Base-by-base conservation (phyloP, 2,888 invertebrate species). In the Agrotis clavis region DNA sequence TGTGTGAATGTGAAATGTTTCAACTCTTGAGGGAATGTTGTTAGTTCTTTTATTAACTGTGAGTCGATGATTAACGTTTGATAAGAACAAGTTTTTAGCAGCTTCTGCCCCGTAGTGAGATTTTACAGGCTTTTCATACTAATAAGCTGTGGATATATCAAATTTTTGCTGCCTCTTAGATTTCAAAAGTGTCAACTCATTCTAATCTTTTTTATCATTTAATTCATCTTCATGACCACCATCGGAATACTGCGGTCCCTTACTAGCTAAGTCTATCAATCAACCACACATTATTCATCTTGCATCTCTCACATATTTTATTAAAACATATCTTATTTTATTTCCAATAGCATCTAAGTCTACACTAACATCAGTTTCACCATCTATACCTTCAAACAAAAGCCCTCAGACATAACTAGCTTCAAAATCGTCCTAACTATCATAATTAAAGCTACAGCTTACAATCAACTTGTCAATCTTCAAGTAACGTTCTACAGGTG, bases 401-500 rank as follows among this genome's bases (percentile, higher is more conserved):
- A 62, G 1, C 18, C 53, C 48, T 70, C n/a, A 48, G 70, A 60
- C 6, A 71, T n/a, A 47, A 14, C 47, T 30, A 71, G 21, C 50
- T 59, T 35, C 79, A 67, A 62, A 73, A 61, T 73, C 63, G 21
- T 35, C 30, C 16, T 41, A 66, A 53, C 21, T 61, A 67, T 62
- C 75, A 77, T 76, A 79, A 81, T 83, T 67, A 59, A 62, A 30
- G 30, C 14, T n/a, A 62, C 59, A 56, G 35, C 57, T 70, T 60
- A 64, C 64, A 82, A 77, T 83, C 71, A 74, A 64, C 59, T 70
- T 77, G 80, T 80, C 77, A 77, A 80, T 77, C 48, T 66, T 19
- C 35, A 65, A 67, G 74, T 68, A 19, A 61, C 78, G 79, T 79
- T 79, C 67, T 84, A 87, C 90, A 89, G 86, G 87, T 89, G 88